A percentile compares a stretch with the other conserved stretches of the same genome.
Conservation (phyloP, 2,888 invertebrate genomes). For the Prosopocoilus inquinatus region DNA sequence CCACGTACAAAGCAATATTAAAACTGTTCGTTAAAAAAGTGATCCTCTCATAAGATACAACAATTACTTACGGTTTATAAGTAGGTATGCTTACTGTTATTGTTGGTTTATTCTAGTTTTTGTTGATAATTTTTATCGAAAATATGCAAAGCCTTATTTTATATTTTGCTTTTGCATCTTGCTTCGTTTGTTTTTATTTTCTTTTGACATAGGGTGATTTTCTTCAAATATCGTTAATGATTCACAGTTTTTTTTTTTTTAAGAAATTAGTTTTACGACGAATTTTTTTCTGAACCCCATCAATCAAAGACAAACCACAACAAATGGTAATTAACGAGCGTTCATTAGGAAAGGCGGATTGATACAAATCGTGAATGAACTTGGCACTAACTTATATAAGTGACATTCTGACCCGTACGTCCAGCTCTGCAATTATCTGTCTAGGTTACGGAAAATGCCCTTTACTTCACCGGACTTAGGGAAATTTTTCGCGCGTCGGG, state of each 20-base stretch:
- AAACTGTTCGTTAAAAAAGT: too few relatives aligned
- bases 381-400: conserved; percentile 1
- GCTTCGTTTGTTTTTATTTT: too few relatives aligned
- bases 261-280: background rate
- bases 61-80: too few relatives aligned
- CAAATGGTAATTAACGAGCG: background rate
- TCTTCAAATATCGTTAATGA: too few relatives aligned
- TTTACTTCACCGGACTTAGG: background rate
- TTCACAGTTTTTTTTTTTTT: background rate
- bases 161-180: too few relatives aligned
- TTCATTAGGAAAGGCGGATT: conserved; percentile 1
- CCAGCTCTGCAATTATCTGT: background rate
- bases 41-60: too few relatives aligned
- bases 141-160: too few relatives aligned
- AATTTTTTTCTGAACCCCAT: background rate
- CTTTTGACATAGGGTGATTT: too few relatives aligned
- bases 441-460: background rate
- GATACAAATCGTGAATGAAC: background rate
- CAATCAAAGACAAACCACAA: background rate
- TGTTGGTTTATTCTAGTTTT: too few relatives aligned
- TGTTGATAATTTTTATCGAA: too few relatives aligned
- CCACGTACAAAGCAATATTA: too few relatives aligned
- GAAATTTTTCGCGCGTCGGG: background rate
- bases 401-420: background rate
- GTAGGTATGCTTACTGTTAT: too few relatives aligned